Base-by-base conservation (phyloP, 2,797 vertebrate genomes). In the Podargus strigoides region DNA sequence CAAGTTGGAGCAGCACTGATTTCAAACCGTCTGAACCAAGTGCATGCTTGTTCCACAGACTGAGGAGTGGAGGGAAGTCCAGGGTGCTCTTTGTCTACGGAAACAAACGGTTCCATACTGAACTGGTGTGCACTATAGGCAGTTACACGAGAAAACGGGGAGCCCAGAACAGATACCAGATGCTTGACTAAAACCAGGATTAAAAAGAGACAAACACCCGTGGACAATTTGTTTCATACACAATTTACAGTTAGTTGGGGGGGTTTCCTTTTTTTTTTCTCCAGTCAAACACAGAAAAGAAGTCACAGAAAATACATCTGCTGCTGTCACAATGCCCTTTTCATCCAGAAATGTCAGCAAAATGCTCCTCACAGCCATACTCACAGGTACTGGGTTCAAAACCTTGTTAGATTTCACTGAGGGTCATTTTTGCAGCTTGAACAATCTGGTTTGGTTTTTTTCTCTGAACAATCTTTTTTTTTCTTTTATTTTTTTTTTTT, bases 221-320 rank as follows among this genome's bases (percentile, higher is more conserved):
- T 39, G 96, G 96, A 97, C 87, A 39, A 91, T 95, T 97, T 93
- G 95, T 94, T 98, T 97, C 97, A 91, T 97, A 98, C 96, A 97
- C 96, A 87, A 97, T 98, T 98, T 98, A 97, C 97, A 98, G 93
- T 12, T 66, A 72, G 86, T 39, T 39, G 78, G 63, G 53, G 36
- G 69, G 28, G 41, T 79, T 88, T 74, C 49, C 42, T 86, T 73
- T 49, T 66, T 39, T 46, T 49, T 39, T 66, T 89, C 63, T 68
- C 85, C 73, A 77, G 72, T 87, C 85, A 97, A 97, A 97, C 97
- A 94, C 64, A 94, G 68, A 81, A 89, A 90, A 96, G 94, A 96
- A 97, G 92, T 94, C 93, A 96, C 97, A 97, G 95, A 95, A 97
- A 95, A 96, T 95, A 95, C 95, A 96, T 94, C 96, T 95, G 92